Percentiles rank a stretch among this genome's conserved stretches.
Conservation (phyloP, 2,113 vertebrate genomes). For the Centropristis striata region DNA sequence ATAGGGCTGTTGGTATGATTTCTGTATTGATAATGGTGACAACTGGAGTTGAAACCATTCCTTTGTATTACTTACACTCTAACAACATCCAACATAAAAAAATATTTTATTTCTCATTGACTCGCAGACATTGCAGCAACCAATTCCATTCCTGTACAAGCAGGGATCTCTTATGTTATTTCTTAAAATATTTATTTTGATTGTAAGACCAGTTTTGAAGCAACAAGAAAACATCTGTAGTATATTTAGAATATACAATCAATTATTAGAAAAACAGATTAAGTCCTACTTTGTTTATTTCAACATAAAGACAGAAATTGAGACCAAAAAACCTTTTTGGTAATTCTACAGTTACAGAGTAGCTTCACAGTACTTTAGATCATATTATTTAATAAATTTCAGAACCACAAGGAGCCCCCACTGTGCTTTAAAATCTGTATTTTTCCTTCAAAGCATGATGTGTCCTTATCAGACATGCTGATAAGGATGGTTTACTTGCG, state of each 20-base stretch:
- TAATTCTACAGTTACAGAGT: neutral
- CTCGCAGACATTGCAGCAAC: neutral
- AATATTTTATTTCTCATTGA: neutral
- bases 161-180: neutral
- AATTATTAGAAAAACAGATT: neutral
- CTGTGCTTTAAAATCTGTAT: neutral
- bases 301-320: neutral
- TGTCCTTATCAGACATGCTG: slow-evolving; percentile 10
- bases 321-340: neutral
- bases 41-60: neutral
- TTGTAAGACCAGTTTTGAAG: neutral
- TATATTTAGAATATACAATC: neutral
- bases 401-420: neutral
- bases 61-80: neutral
- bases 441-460: neutral
- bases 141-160: neutral
- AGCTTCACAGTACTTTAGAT: neutral
- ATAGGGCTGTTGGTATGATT: neutral
- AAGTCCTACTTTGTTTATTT: neutral
- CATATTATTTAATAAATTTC: neutral
- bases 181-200: neutral
- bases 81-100: neutral
- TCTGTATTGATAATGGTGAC: neutral
- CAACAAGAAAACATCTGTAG: neutral
- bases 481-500: neutral